Evolutionary conservation across 2,888 invertebrate genomes (phyloP).

Genomic region (Charanyca ferruginea): DNA sequence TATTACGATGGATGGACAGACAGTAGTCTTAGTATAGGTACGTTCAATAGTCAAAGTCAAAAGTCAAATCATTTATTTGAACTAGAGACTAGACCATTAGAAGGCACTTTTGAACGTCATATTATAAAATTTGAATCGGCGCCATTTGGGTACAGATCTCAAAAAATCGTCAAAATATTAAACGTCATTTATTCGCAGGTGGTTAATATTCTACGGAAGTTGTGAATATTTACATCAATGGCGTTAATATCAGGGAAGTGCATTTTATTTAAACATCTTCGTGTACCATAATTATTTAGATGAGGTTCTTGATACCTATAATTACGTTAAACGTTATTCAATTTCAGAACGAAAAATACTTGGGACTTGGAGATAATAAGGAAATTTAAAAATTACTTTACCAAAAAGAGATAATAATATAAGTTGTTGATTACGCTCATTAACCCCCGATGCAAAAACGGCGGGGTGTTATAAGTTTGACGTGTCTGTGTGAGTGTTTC

Average conservation of each 20-base stretch:
- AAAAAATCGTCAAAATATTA: background rate
- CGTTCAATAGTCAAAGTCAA: too few relatives aligned
- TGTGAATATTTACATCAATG: slow-evolving; percentile 15
- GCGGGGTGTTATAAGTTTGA: too few relatives aligned
- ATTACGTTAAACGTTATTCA: slow-evolving; percentile 7
- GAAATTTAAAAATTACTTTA: background rate
- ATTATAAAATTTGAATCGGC: too few relatives aligned
- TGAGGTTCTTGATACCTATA: background rate
- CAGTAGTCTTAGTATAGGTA: too few relatives aligned
- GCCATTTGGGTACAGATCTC: too few relatives aligned
- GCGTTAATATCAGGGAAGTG: background rate
- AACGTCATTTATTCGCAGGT: background rate
- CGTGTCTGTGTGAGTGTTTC: too few relatives aligned
- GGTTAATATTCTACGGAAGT: slow-evolving; percentile 17
- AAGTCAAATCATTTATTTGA: too few relatives aligned
- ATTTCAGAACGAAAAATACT: slow-evolving; percentile 10
- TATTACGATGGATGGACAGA: too few relatives aligned
- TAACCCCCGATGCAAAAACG: too few relatives aligned
- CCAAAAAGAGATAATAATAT: background rate
- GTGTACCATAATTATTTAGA: slow-evolving; percentile 3
- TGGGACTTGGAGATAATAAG: background rate
- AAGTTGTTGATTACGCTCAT: background rate
- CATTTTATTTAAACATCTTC: background rate
- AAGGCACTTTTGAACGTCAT: too few relatives aligned
- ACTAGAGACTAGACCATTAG: too few relatives aligned